Evolutionary conservation across 2,797 vertebrate species (phyloP).

Genomic region (Eremophila alpestris): DNA sequence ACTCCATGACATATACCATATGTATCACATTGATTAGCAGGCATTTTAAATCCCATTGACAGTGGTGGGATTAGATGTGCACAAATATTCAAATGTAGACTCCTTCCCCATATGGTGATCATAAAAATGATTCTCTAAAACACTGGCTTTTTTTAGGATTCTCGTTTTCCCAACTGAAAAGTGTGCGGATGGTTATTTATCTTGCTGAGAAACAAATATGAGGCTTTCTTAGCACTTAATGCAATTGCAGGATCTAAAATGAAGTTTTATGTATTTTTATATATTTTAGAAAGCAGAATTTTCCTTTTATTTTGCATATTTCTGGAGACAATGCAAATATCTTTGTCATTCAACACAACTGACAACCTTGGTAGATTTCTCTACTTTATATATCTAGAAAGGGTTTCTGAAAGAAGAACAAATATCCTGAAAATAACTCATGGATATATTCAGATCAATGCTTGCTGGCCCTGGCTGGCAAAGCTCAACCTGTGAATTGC

Average conservation of each 20-base stretch:
- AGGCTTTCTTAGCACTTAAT: background rate
- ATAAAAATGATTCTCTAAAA: background rate
- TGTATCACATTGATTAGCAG: constrained; percentile 13
- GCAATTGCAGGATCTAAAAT: background rate
- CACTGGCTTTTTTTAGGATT: background rate
- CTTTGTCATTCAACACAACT: background rate
- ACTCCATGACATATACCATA: constrained; percentile 9
- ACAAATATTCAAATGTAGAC: constrained; percentile 10
- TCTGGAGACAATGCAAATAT: background rate
- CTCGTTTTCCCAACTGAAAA: background rate
- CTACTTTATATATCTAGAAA: background rate
- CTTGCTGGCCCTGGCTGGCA: background rate
- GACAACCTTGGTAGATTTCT: background rate
- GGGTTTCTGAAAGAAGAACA: background rate
- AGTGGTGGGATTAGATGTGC: constrained; percentile 5
- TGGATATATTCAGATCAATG: background rate
- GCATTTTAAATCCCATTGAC: constrained; percentile 41
- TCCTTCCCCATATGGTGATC: background rate
- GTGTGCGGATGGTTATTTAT: rapidly evolving
- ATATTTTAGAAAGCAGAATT: background rate
- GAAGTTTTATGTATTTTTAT: background rate
- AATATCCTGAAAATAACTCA: background rate
- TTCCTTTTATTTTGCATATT: background rate
- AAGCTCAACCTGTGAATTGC: background rate
- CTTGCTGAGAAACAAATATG: background rate